phyloP scores from a whole-genome alignment of 1,140 invertebrate genomes.

The Drosophila tropicalis region DNA sequence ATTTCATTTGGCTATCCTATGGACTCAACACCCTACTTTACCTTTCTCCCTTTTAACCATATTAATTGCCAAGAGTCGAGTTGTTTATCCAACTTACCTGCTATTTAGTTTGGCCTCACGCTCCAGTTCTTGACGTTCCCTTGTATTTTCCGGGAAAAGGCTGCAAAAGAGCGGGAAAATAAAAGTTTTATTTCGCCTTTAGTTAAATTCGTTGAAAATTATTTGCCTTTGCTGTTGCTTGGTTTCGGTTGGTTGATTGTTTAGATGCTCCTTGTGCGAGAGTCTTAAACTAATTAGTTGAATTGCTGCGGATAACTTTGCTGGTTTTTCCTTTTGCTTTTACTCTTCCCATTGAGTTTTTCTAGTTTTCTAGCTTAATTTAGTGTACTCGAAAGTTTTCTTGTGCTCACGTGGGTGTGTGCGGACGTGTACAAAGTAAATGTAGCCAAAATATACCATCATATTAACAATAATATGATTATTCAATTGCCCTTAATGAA shows the following conservation, averaged over 20 bases:
- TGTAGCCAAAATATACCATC: neutral
- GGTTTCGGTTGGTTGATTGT: constrained; percentile 36
- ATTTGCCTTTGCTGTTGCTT: constrained; percentile 59
- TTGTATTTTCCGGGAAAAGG: constrained; percentile 28
- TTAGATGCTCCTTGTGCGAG: constrained; percentile 44
- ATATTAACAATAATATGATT: too few species aligned
- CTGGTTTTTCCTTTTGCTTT: neutral
- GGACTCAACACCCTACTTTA: neutral
- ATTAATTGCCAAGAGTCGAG: constrained; percentile 56
- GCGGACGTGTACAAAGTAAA: neutral
- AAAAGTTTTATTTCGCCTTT: constrained; percentile 54
- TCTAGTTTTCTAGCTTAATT: constrained; percentile 60
- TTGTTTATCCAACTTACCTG: constrained; percentile 71
- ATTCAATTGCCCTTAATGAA: too few species aligned
- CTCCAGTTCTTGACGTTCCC: constrained; percentile 51
- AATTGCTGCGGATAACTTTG: constrained; percentile 56
- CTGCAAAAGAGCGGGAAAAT: constrained; percentile 47
- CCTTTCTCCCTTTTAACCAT: constrained; percentile 18
- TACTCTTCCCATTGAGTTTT: neutral
- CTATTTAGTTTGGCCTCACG: constrained; percentile 70
- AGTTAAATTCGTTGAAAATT: constrained; percentile 71
- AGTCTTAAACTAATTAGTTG: constrained; percentile 65
- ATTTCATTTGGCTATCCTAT: constrained; percentile 26
- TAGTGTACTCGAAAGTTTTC: constrained; percentile 49
- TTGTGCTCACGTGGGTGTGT: neutral